phyloP scores from a whole-genome alignment of 2,888 invertebrate genomes.

The Bruchidius siliquastri region DNA sequence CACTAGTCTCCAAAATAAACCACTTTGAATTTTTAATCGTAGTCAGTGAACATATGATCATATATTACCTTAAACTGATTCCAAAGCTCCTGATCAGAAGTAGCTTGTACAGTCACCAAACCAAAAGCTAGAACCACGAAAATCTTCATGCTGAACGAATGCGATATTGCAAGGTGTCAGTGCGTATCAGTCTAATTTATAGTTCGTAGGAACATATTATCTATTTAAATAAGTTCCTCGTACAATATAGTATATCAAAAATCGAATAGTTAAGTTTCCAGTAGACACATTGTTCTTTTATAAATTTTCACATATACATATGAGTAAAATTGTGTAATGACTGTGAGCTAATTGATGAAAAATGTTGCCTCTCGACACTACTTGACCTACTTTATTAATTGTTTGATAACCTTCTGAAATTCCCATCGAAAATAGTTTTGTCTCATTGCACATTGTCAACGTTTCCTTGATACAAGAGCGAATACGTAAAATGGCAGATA shows the following conservation, averaged over 20 bases:
- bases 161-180: not conserved
- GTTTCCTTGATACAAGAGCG: not conserved
- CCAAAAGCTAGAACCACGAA: constrained; percentile 4
- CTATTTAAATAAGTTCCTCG: not conserved
- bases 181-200: not conserved
- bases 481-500: not conserved
- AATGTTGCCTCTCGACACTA: too few species aligned
- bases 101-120: constrained; percentile 8
- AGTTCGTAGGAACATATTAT: not conserved
- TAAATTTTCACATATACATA: too few species aligned
- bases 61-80: too few species aligned
- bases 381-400: too few species aligned
- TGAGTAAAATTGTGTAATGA: too few species aligned
- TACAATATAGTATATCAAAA: not conserved
- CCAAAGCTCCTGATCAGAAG: constrained; percentile 11
- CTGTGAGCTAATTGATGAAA: too few species aligned
- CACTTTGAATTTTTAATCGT: too few species aligned
- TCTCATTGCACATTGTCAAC: too few species aligned
- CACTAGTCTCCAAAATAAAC: too few species aligned
- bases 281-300: not conserved
- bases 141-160: constrained; percentile 8
- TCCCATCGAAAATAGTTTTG: too few species aligned
- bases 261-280: not conserved
- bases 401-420: too few species aligned
- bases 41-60: too few species aligned